Conservation (phyloP, 2,888 invertebrate genomes). For the Scelioninae gen. 1 region DNA sequence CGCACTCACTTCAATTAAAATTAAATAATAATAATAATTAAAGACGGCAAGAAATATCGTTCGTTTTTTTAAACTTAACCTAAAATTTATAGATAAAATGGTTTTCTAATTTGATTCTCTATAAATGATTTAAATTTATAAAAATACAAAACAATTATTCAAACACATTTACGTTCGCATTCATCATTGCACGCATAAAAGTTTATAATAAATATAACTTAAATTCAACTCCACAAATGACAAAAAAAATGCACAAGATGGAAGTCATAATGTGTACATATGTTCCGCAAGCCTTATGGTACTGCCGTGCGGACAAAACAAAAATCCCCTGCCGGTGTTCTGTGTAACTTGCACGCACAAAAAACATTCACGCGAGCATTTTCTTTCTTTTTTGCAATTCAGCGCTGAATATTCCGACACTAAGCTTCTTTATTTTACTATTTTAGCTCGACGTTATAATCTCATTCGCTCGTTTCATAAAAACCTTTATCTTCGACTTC, state of each 20-base stretch:
- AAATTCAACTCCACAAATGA: neutral
- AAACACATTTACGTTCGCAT: too few species aligned
- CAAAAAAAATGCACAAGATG: slow-evolving; percentile 10
- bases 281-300: slow-evolving; percentile 40
- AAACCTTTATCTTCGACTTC: neutral
- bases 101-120: neutral
- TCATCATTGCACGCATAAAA: too few species aligned
- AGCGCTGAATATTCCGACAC: neutral
- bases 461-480: neutral
- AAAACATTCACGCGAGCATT: neutral
- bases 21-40: too few species aligned
- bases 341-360: slow-evolving; percentile 12
- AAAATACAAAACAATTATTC: too few species aligned
- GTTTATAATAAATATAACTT: too few species aligned
- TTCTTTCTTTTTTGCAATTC: too few species aligned
- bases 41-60: too few species aligned
- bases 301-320: slow-evolving; percentile 36
- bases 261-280: slow-evolving; percentile 43
- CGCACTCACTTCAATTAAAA: too few species aligned
- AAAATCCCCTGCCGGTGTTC: slow-evolving; percentile 45
- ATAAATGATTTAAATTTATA: too few species aligned
- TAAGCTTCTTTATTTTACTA: neutral
- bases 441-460: neutral
- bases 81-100: neutral
- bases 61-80: too few species aligned